A percentile compares a stretch with the other conserved stretches of the same genome.
These are phyloP conservation scores for Paelopatides confundens DNA, from an alignment of 53 echinoderm and acorn worm species.

Conservation along the genomic window DNA sequence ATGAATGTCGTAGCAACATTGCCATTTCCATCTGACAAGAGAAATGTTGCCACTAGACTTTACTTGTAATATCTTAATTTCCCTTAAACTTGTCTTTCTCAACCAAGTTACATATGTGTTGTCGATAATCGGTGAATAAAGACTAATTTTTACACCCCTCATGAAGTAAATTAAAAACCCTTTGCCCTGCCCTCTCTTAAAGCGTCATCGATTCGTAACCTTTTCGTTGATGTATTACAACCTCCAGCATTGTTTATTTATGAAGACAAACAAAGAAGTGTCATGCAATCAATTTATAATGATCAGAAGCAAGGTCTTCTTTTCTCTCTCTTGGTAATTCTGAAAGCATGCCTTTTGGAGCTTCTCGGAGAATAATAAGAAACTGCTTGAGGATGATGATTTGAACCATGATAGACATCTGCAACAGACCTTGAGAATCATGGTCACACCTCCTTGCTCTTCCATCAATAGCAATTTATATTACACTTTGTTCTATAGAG, in stretches of 20 bases:
- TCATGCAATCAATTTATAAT: conserved; percentile 15
- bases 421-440: conserved; percentile 1
- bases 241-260: background rate
- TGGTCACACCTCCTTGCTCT: background rate
- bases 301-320: background rate
- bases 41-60: no score
- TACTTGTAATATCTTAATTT: no score
- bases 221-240: background rate
- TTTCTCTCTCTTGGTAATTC: background rate
- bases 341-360: background rate
- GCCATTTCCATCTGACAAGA: no score
- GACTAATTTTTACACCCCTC: no score
- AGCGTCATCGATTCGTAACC: background rate
- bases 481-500: background rate
- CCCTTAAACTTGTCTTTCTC: no score
- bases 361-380: no score
- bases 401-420: conserved; percentile 5
- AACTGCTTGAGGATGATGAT: background rate
- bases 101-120: no score
- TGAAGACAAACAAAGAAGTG: no score
- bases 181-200: background rate
- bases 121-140: no score
- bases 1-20: no score
- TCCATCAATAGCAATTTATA: background rate
- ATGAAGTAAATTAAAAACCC: background rate